phyloP scores from a whole-genome alignment of 1,140 invertebrate genomes.

The Hyles euphorbiae region DNA sequence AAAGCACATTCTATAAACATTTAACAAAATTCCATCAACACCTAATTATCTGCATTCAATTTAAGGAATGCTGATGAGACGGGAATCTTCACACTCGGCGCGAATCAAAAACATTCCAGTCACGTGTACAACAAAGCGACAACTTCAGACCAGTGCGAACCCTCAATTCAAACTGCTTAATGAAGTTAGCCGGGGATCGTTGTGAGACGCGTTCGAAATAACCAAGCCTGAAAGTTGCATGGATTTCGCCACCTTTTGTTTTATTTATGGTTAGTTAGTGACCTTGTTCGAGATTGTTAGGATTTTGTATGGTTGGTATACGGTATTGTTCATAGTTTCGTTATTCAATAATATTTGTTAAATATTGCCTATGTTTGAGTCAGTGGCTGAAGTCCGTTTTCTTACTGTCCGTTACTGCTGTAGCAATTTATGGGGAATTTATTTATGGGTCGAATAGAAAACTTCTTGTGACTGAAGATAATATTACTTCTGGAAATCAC shows the following conservation, averaged over 20 bases:
- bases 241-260: constrained; percentile 10
- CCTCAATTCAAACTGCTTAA: constrained; percentile 25
- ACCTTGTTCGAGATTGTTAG: no score
- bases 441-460: no score
- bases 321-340: no score
- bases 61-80: constrained; percentile 13
- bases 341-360: no score
- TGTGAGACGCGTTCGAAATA: constrained; percentile 19
- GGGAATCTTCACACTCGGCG: constrained; percentile 10
- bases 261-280: background rate
- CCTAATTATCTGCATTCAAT: constrained; percentile 3
- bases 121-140: constrained; percentile 29
- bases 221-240: constrained; percentile 11
- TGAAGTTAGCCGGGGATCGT: constrained; percentile 27
- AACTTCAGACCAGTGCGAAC: constrained; percentile 20
- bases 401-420: no score
- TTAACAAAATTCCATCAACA: background rate
- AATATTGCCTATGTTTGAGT: no score
- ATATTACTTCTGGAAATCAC: no score
- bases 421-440: no score
- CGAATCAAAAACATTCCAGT: constrained; percentile 24
- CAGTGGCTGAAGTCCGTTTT: no score
- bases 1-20: no score
- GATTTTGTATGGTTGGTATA: background rate
- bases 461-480: no score